Base-by-base conservation (phyloP, 2,888 invertebrate genomes). In the Synanthedon vespiformis region DNA sequence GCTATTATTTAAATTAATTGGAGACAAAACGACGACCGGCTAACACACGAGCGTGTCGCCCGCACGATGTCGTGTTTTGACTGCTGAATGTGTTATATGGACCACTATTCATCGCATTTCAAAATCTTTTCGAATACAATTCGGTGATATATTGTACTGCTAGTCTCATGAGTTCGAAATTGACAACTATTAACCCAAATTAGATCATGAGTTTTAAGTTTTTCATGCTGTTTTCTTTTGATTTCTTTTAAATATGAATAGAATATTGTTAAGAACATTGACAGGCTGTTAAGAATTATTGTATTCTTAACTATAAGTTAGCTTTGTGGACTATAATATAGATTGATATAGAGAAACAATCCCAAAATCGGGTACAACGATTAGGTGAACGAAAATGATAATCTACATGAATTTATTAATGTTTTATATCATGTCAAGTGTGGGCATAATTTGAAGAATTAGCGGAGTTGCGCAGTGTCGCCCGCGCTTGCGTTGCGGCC, bases 1-100 rank as follows among this genome's bases (percentile, higher is more conserved):
- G 80, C 82, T 78, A 81, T 84, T 82, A 84, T 84, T 84, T 82
- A 84, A 84, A 83, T 84, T 82, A 83, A 84, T 84, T 84, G 82
- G 80, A 80, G 77, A 76, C 80, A 77, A 80, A 83, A 81, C 78
- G 78, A 77, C 72, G 70, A 75, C 65, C 67, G 67, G 65, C 66
- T 69, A 65, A 73, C 69, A 72, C 68, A 70, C 69, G 66, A 77
- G 71, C 76, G 74, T 78, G 77, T 78, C 77, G 77, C 67, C 65
- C 63, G 65, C 67, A 66, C 67, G 44, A 6, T 72, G 69, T 65
- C 69, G 68, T 63, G 68, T 61, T 63, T 66, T 67, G 48, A 48
- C 48, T 48, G 22, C 48, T 18, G 22, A 16, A 12, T 16, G 48
- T 16, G 48, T 44, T 16, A 48, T 40, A 34, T 50, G 11, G 40